Evolutionary conservation across 2,888 invertebrate species (phyloP).

Genomic region (Cantharis lateralis): DNA sequence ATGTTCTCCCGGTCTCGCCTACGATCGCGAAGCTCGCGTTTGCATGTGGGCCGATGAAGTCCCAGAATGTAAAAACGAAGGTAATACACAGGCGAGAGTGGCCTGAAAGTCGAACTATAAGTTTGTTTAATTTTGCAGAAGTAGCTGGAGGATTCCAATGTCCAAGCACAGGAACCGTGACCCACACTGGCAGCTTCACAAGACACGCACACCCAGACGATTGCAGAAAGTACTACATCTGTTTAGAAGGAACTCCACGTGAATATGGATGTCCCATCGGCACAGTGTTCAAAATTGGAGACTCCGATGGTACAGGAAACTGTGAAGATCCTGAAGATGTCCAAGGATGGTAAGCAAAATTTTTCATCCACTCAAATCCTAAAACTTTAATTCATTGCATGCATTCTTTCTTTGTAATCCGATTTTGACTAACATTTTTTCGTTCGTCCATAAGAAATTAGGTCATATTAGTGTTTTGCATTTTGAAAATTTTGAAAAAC

Average conservation of each 20-base stretch:
- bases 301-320: slow-evolving; percentile 87
- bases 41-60: slow-evolving; percentile 98
- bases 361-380: not conserved
- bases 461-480: not conserved
- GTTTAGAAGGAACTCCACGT: slow-evolving; percentile 85
- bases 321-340: slow-evolving; percentile 95
- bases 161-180: slow-evolving; percentile 80
- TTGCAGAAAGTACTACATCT: slow-evolving; percentile 95
- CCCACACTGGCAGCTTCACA: slow-evolving; percentile 87
- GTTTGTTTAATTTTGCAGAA: slow-evolving; percentile 62
- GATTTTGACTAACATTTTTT: not conserved
- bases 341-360: slow-evolving; percentile 84
- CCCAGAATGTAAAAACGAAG: slow-evolving; percentile 87
- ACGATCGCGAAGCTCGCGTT: slow-evolving; percentile 89
- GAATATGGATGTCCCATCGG: slow-evolving; percentile 96
- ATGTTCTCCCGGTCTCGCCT: slow-evolving; percentile 92
- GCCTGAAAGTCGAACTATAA: not conserved
- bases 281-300: slow-evolving; percentile 93
- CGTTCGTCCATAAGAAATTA: not conserved
- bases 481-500: not conserved
- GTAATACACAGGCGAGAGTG: slow-evolving; percentile 56
- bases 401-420: not conserved
- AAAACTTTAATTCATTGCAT: not conserved
- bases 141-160: slow-evolving; percentile 89
- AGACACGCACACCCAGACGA: slow-evolving; percentile 94